These are phyloP conservation scores for Tichodroma muraria DNA, from an alignment of 2,113 vertebrate genomes.

Conservation along the genomic window DNA sequence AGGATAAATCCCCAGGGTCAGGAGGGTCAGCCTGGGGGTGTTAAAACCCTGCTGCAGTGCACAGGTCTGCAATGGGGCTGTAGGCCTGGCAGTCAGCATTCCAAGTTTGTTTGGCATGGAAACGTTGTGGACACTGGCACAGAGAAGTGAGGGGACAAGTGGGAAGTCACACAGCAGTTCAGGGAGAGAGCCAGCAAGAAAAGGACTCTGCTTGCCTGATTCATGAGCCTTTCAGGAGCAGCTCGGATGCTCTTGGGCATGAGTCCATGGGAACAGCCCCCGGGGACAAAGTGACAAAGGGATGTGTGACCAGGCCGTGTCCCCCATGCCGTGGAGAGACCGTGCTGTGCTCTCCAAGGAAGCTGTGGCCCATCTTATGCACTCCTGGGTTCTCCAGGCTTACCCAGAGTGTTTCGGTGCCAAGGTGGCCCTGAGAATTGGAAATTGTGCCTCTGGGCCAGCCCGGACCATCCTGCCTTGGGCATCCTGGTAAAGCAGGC, in stretches of 20 bases:
- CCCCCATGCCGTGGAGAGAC: neutral
- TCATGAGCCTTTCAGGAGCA: neutral
- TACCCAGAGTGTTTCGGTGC: neutral
- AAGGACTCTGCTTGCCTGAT: neutral
- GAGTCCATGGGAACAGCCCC: neutral
- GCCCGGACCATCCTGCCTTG: neutral
- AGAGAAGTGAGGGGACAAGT: neutral
- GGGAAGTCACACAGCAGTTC: neutral
- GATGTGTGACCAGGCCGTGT: neutral
- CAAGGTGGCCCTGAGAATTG: neutral
- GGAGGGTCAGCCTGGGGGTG: neutral
- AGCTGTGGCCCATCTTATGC: neutral
- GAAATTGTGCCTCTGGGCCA: neutral
- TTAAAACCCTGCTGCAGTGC: neutral
- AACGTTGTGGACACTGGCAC: rapidly evolving
- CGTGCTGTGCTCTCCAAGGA: neutral
- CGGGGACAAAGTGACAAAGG: neutral
- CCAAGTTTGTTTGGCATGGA: neutral
- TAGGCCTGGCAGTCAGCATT: neutral
- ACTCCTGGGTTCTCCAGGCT: neutral
- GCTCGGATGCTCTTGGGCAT: neutral
- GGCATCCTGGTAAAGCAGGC: neutral
- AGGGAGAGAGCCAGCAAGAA: neutral
- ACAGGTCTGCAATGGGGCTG: neutral
- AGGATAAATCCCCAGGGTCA: neutral